Percentiles rank a stretch among this genome's conserved stretches.
These are phyloP conservation scores for Collichthys lucidus DNA, from an alignment of 2,113 vertebrate species.

Conservation along the genomic window DNA sequence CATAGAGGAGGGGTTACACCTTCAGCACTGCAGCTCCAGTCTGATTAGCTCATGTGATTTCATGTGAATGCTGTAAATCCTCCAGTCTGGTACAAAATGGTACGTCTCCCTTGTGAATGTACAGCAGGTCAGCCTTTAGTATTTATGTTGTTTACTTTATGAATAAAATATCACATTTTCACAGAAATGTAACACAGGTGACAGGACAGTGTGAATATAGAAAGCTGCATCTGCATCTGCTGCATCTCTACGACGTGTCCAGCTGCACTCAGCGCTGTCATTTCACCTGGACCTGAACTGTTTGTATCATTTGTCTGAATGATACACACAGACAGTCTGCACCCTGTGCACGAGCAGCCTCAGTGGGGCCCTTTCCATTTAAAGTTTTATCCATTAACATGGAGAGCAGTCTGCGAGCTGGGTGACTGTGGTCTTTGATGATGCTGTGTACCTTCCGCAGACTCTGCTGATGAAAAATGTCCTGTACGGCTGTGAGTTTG, in stretches of 20 bases:
- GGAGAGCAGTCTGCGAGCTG: too few relatives aligned
- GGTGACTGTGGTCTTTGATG: too few relatives aligned
- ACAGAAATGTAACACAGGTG: background rate
- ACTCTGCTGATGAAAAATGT: too few relatives aligned
- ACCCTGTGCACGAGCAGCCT: too few relatives aligned
- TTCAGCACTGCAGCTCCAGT: background rate
- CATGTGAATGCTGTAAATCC: conserved; percentile 17
- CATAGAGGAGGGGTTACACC: background rate
- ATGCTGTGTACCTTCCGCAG: too few relatives aligned
- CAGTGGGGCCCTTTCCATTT: background rate
- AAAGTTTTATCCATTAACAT: too few relatives aligned
- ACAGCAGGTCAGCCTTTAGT: conserved; percentile 16
- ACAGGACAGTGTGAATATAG: background rate
- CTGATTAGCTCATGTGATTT: background rate
- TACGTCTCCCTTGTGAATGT: conserved; percentile 15
- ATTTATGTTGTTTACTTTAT: conserved; percentile 17
- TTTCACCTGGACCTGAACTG: conserved; percentile 39
- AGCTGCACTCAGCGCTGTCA: conserved; percentile 24
- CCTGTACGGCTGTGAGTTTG: too few relatives aligned
- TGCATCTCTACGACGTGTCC: background rate
- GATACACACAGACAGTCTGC: conserved; percentile 22
- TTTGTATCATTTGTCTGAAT: conserved; percentile 46
- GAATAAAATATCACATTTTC: conserved; percentile 27
- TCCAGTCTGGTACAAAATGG: background rate
- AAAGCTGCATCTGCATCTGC: too few relatives aligned